A percentile compares a stretch with the other conserved stretches of the same genome.
Evolutionary conservation across 1,140 invertebrate genomes (phyloP).

Genomic region (Aporrectodea caliginosa): DNA sequence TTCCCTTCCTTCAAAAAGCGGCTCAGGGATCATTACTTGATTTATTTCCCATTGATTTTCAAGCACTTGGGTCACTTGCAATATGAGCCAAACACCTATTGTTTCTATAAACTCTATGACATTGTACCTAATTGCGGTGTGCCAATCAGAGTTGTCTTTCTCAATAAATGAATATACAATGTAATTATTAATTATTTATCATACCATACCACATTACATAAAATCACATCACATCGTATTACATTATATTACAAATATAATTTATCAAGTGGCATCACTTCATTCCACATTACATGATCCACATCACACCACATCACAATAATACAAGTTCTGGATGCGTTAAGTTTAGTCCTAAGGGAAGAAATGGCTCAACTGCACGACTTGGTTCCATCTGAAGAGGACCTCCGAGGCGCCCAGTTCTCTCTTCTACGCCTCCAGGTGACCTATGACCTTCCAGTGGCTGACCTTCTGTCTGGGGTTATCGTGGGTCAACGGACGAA

Average conservation of each 20-base stretch:
- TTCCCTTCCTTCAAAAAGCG: no score
- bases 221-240: not conserved
- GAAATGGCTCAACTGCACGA: not conserved
- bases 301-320: not conserved
- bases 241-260: not conserved
- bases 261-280: not conserved
- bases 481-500: not conserved
- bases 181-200: no score
- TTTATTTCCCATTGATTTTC: no score
- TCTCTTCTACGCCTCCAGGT: not conserved
- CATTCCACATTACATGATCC: not conserved
- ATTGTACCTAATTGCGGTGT: no score
- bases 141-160: no score
- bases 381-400: not conserved
- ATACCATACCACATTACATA: no score
- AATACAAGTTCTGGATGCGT: not conserved
- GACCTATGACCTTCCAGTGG: not conserved
- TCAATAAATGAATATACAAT: no score
- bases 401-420: not conserved
- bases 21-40: no score
- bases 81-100: no score
- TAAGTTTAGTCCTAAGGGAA: not conserved
- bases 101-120: no score
- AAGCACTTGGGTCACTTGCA: no score
- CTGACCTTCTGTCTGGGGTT: not conserved